Evolutionary conservation across 2,797 vertebrate species (phyloP), one percentile per base, ranked within the genome.

Genomic region (Perdix hodgsoniae): DNA sequence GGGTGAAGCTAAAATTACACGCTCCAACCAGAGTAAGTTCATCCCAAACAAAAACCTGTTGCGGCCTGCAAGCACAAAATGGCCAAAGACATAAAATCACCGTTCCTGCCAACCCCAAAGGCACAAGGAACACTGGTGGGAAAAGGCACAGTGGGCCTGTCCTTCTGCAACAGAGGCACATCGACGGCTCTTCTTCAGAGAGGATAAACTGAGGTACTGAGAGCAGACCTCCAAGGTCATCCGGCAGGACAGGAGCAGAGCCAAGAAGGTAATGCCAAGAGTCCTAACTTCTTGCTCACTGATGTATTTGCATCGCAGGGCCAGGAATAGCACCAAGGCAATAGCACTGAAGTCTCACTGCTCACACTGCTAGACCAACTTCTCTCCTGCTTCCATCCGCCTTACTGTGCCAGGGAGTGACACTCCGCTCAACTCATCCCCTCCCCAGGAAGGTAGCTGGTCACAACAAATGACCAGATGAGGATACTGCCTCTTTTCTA

Each of bases 1-100:
- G 86, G 71, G 66, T 95, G 40, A 64, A 95, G 45, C 61, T 92
- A 93, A 86, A 96, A 86, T 86, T 94, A 84, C 61, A 79, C 18
- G 57, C 65, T 87, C 69, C 54, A 79, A 75, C 14, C 22, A 61
- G 49, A 86, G 5, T 57, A 74, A 74, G 50, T 47, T 50, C 64
- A 83, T 45, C 61, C 56, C 61, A 74, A 94, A 91, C 33, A 86
- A 88, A 91, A 93, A 90, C 40, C 47, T 65, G 52, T 65, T 40
- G 60, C 49, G 27, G 17, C 16, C 54, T 5, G 61, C 47, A 88
- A 80, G 71, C 7, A 92, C 9, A 37, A 81, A 91, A 95, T 11
- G 12, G n/a, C 26, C 71, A 74, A 60, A 64, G 33, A 82, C 42
- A 86, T 49, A 91, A 84, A 84, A 50, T 52, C 50, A 90, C 40